Conservation (phyloP, 2,113 vertebrate genomes). For the Athene cunicularia region DNA sequence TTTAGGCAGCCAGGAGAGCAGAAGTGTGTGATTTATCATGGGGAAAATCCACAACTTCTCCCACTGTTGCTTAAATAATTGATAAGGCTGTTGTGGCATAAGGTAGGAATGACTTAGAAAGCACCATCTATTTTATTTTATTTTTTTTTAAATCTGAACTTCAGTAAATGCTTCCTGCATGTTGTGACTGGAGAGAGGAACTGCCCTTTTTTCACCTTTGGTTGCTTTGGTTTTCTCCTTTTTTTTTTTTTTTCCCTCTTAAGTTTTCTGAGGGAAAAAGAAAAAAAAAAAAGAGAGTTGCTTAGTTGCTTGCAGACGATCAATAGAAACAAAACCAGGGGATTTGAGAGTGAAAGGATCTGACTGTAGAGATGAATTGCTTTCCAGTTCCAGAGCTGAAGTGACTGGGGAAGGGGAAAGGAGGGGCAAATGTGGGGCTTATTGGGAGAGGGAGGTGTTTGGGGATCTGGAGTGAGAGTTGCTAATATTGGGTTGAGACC, state of each 20-base stretch:
- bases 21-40: background rate
- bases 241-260: background rate
- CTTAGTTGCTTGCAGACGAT: background rate
- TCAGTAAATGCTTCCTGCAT: background rate
- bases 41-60: background rate
- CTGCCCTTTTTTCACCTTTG: background rate
- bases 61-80: background rate
- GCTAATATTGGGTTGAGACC: background rate
- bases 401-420: background rate
- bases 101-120: background rate
- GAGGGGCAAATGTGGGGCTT: accelerated
- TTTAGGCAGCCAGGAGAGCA: background rate
- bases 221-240: background rate
- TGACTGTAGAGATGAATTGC: background rate
- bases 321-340: background rate
- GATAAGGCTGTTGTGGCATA: background rate
- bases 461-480: background rate
- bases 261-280: background rate
- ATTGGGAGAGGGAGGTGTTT: background rate
- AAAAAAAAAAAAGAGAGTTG: background rate
- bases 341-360: background rate
- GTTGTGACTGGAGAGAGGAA: background rate
- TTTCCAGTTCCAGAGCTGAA: background rate
- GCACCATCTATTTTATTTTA: background rate
- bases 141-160: background rate